Conservation (phyloP, 2,113 vertebrate species). For the Labeo rohita region DNA sequence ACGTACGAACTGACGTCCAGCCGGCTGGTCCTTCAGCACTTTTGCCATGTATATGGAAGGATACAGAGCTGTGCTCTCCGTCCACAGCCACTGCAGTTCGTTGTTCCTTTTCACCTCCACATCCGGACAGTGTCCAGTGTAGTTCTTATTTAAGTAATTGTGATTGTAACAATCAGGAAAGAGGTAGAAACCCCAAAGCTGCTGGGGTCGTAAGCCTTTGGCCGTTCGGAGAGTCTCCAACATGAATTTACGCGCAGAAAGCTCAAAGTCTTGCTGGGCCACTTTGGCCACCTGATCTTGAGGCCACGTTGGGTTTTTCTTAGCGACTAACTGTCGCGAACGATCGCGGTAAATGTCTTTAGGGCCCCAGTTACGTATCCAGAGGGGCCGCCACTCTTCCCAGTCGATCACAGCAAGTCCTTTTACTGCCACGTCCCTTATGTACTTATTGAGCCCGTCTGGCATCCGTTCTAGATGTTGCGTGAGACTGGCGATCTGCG, state of each 20-base stretch:
- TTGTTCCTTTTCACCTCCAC: slow-evolving; percentile 77
- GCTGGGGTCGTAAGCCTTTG: slow-evolving; percentile 73
- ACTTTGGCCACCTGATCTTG: slow-evolving; percentile 70
- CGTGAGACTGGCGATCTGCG: slow-evolving; percentile 75
- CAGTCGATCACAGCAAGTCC: slow-evolving; percentile 84
- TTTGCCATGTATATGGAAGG: slow-evolving; percentile 80
- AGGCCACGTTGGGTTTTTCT: slow-evolving; percentile 70
- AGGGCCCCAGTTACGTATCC: slow-evolving; percentile 81
- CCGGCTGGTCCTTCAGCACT: slow-evolving; percentile 63
- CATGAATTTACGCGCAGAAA: slow-evolving; percentile 77
- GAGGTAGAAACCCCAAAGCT: slow-evolving; percentile 84
- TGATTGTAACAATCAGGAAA: slow-evolving; percentile 88
- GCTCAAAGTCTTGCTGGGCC: slow-evolving; percentile 79
- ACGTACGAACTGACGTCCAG: slow-evolving; percentile 77
- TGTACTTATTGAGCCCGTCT: slow-evolving; percentile 69
- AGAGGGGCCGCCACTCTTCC: slow-evolving; percentile 85
- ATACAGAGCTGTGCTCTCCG: slow-evolving; percentile 78
- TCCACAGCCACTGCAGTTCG: slow-evolving; percentile 82
- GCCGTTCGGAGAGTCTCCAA: slow-evolving; percentile 75
- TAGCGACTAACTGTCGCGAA: slow-evolving; percentile 67
- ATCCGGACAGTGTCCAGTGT: slow-evolving; percentile 77
- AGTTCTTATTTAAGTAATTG: slow-evolving; percentile 75
- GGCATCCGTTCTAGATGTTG: slow-evolving; percentile 75
- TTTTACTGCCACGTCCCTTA: slow-evolving; percentile 70
- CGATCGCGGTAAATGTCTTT: slow-evolving; percentile 79